These are phyloP conservation scores for Ashinkailepas kermadecensis DNA, from an alignment of 2,888 invertebrate genomes.

Conservation along the genomic window DNA sequence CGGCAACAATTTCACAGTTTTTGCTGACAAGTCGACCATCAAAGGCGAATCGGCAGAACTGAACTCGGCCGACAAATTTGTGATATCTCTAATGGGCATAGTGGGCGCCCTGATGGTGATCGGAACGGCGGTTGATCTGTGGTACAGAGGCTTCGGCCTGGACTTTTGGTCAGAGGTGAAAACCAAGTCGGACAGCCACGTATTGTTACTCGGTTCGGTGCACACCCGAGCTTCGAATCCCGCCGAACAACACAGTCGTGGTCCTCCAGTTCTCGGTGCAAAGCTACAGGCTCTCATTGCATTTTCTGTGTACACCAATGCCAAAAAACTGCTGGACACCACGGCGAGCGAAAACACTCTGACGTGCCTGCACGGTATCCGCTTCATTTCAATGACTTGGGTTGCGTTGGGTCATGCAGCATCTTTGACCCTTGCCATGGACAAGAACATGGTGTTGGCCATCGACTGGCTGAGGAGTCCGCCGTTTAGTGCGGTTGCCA, in stretches of 20 bases:
- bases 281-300: constrained; percentile 42
- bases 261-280: background rate
- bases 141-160: background rate
- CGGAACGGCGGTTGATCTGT: background rate
- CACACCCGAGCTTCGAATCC: background rate
- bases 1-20: background rate
- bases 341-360: background rate
- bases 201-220: background rate
- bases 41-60: background rate
- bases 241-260: background rate
- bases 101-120: background rate
- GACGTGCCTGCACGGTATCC: constrained; percentile 33
- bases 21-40: background rate
- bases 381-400: constrained; percentile 34
- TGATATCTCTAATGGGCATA: background rate
- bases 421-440: no score
- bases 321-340: constrained; percentile 48
- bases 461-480: background rate
- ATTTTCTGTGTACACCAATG: constrained; percentile 60
- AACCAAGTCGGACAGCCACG: background rate
- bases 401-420: constrained; percentile 32
- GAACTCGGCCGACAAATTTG: background rate
- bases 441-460: background rate
- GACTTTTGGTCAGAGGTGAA: background rate
- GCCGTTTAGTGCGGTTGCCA: constrained; percentile 19